Conservation (phyloP, 1,140 invertebrate genomes). For the Euwallacea fornicatus region DNA sequence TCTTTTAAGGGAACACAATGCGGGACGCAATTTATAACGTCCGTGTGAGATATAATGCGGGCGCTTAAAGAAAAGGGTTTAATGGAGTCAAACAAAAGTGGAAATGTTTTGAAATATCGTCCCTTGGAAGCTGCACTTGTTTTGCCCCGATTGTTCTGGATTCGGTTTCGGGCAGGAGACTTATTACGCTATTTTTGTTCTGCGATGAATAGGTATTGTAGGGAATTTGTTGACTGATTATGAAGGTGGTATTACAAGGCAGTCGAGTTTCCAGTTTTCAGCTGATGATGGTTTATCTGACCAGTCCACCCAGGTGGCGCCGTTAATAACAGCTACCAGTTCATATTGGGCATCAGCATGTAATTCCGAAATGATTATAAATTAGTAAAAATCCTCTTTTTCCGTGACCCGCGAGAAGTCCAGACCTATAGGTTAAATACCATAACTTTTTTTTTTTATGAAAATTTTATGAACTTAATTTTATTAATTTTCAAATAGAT, state of each 20-base stretch:
- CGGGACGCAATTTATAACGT: slow-evolving; percentile 34
- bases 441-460: no score
- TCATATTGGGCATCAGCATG: no score
- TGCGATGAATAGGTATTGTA: slow-evolving; percentile 25
- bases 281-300: no score
- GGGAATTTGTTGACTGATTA: slow-evolving; percentile 17
- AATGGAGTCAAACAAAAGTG: slow-evolving; percentile 39
- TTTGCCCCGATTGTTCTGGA: slow-evolving; percentile 34
- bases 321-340: no score
- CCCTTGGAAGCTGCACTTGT: slow-evolving; percentile 36
- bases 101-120: slow-evolving; percentile 39
- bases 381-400: no score
- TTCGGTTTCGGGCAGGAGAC: slow-evolving; percentile 34
- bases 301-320: no score
- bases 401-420: no score
- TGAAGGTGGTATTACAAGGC: background rate
- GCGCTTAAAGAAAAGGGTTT: slow-evolving; percentile 38
- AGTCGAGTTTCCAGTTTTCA: background rate
- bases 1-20: slow-evolving; percentile 34
- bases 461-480: no score
- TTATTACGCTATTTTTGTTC: slow-evolving; percentile 35
- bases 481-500: no score
- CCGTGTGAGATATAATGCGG: slow-evolving; percentile 37
- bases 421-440: no score
- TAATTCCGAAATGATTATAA: no score